A percentile compares a stretch with the other conserved stretches of the same genome.
Evolutionary conservation across 2,888 invertebrate species (phyloP).

Genomic region (Phengaris arion): DNA sequence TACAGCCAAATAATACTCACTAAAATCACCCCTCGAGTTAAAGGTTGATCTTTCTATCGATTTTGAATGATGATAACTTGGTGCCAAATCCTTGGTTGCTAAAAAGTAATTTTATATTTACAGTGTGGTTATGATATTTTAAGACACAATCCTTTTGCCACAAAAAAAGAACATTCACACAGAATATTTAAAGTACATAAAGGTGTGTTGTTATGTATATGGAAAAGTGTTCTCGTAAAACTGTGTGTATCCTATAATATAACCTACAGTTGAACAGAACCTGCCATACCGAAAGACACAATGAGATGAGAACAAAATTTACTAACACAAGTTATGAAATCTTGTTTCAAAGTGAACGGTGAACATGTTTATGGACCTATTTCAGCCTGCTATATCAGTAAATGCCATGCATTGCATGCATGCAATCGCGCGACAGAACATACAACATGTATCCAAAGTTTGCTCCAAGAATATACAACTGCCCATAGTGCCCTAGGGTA

Average conservation of each 20-base stretch:
- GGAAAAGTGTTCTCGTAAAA: not conserved
- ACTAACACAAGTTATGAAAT: not conserved
- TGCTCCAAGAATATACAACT: not conserved
- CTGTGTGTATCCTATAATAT: not conserved
- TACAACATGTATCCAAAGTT: slow-evolving; percentile 1
- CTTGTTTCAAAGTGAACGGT: slow-evolving; percentile 4
- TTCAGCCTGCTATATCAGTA: slow-evolving; percentile 3
- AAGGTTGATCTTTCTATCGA: slow-evolving; percentile 75
- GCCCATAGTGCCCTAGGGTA: not conserved
- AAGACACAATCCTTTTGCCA: not conserved
- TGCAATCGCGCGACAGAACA: slow-evolving; percentile 23
- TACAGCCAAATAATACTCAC: slow-evolving; percentile 50
- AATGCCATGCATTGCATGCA: slow-evolving; percentile 26
- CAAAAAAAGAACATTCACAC: slow-evolving; percentile 21
- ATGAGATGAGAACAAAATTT: slow-evolving; percentile 19
- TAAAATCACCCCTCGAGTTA: slow-evolving; percentile 63
- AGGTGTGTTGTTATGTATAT: not conserved
- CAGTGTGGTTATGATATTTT: slow-evolving; percentile 6
- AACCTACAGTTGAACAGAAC: slow-evolving; percentile 5
- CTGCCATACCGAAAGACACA: not conserved
- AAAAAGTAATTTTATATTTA: slow-evolving; percentile 39
- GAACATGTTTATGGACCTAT: not conserved
- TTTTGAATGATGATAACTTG: slow-evolving; percentile 64
- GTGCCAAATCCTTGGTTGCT: slow-evolving; percentile 63
- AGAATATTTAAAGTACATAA: not conserved